Evolutionary conservation across 2,888 invertebrate species (phyloP).

Genomic region (Pyralis farinalis): DNA sequence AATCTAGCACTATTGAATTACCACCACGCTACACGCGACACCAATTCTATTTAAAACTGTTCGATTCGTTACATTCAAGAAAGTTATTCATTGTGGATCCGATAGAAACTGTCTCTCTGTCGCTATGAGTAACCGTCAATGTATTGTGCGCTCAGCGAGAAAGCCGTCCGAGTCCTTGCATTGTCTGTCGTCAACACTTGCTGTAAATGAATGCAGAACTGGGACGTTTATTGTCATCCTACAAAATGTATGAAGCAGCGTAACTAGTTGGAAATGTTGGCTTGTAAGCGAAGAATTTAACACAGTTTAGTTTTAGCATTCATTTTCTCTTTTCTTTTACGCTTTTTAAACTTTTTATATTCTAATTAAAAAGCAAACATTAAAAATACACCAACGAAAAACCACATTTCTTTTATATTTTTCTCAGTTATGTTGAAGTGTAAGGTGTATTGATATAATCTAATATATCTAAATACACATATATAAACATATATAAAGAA

Average conservation of each 20-base stretch:
- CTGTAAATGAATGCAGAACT: conserved; percentile 51
- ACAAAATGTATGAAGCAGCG: conserved; percentile 6
- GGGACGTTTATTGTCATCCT: conserved; percentile 44
- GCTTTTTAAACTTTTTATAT: no score
- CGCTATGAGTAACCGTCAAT: conserved; percentile 24
- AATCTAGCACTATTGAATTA: conserved; percentile 7
- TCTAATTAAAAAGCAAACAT: no score
- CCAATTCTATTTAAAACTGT: conserved; percentile 4
- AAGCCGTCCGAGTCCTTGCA: conserved; percentile 39
- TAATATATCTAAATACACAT: no score
- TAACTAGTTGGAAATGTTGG: conserved; percentile 3
- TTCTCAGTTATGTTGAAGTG: no score
- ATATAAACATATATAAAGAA: no score
- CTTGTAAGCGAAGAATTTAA: background rate
- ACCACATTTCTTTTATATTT: no score
- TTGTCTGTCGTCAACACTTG: conserved; percentile 59
- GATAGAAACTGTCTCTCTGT: conserved; percentile 8
- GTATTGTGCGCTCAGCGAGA: conserved; percentile 43
- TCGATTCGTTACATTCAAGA: background rate
- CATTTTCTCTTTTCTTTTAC: background rate
- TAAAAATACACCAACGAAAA: no score
- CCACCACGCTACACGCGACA: background rate
- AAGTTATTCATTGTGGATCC: conserved; percentile 5
- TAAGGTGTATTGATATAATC: no score
- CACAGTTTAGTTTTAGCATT: background rate